These are phyloP conservation scores for Monopterus albus DNA, from an alignment of 2,113 vertebrate genomes.

Conservation along the genomic window DNA sequence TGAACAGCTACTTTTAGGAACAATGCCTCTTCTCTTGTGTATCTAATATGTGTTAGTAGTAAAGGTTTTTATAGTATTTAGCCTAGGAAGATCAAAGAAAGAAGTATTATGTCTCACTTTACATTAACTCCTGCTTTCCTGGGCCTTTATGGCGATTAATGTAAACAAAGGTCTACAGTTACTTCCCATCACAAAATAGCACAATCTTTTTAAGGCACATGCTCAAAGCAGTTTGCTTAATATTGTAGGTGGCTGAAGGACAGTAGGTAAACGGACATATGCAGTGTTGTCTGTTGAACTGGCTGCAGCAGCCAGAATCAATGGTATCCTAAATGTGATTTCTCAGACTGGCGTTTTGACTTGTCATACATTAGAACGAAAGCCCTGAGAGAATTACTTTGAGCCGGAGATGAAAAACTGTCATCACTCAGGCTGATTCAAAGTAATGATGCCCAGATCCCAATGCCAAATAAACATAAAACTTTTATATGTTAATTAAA, in stretches of 20 bases:
- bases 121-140: not conserved
- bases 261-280: not conserved
- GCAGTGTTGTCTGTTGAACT: not conserved
- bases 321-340: not conserved
- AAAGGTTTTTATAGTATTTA: not conserved
- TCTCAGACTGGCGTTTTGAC: conserved; percentile 19
- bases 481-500: too few relatives aligned
- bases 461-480: too few relatives aligned
- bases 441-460: not conserved
- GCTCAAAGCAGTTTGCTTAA: too few relatives aligned
- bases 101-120: not conserved
- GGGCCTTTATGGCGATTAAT: not conserved
- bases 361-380: not conserved
- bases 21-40: not conserved
- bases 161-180: not conserved
- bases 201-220: too few relatives aligned
- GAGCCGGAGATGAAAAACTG: not conserved
- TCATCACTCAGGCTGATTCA: conserved; percentile 9
- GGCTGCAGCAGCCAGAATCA: too few relatives aligned
- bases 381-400: conserved; percentile 8
- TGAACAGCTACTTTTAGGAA: conserved; percentile 12
- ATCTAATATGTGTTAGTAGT: not conserved
- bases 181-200: not conserved
- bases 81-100: not conserved
- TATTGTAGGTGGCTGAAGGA: not conserved